Evolutionary conservation across 2,797 vertebrate genomes (phyloP).

Genomic region (Macrochelys suwanniensis): DNA sequence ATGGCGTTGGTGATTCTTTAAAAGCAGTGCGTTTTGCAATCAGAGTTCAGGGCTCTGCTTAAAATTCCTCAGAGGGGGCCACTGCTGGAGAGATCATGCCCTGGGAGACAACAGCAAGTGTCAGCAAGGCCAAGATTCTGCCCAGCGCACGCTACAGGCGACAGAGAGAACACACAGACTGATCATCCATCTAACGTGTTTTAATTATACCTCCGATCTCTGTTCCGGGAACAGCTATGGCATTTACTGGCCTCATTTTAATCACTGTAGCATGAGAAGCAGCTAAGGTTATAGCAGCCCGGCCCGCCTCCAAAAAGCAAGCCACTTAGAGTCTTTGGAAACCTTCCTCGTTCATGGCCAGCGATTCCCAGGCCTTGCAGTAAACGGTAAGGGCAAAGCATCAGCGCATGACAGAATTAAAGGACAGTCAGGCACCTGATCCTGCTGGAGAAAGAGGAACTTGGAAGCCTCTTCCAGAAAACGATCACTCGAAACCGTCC

Average conservation of each 20-base stretch:
- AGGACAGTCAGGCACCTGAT: slow-evolving; percentile 50
- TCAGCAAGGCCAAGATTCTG: no score
- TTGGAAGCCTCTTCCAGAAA: slow-evolving; percentile 51
- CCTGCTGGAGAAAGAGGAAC: slow-evolving; percentile 41
- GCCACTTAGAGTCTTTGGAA: neutral
- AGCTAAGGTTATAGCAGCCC: slow-evolving; percentile 31
- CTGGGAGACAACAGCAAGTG: neutral
- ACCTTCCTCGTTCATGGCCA: neutral
- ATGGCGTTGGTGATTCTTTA: neutral
- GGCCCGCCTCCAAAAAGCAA: neutral
- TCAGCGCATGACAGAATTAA: slow-evolving; percentile 49
- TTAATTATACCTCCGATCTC: slow-evolving; percentile 24
- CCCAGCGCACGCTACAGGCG: no score
- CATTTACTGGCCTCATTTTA: slow-evolving; percentile 50
- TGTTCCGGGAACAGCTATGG: slow-evolving; percentile 47
- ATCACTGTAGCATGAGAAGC: neutral
- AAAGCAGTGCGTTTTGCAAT: neutral
- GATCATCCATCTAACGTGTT: neutral
- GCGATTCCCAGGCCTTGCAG: slow-evolving; percentile 53
- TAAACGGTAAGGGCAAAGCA: slow-evolving; percentile 56
- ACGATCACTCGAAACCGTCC: slow-evolving; percentile 41
- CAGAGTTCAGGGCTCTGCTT: fast-evolving
- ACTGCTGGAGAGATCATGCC: neutral
- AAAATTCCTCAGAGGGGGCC: neutral
- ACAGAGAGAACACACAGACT: neutral